phyloP scores from a whole-genome alignment of 2,797 vertebrate genomes.

The Pipistrellus nathusii region DNA sequence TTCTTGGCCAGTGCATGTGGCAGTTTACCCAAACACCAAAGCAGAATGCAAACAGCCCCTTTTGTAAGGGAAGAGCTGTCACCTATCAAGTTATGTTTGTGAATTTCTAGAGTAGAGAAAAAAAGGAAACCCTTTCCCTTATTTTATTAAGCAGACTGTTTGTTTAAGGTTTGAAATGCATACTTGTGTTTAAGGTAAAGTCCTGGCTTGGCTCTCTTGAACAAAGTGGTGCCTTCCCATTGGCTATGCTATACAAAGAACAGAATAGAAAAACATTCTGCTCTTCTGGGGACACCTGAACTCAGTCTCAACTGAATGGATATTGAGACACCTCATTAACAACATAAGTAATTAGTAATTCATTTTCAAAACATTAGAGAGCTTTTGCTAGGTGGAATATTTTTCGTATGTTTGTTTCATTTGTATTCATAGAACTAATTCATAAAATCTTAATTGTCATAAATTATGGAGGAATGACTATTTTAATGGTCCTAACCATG shows the following conservation, averaged over 20 bases:
- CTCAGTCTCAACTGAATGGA: neutral
- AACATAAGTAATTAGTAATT: neutral
- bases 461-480: neutral
- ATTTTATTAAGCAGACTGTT: constrained; percentile 86
- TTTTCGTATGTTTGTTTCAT: neutral
- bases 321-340: neutral
- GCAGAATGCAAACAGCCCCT: constrained; percentile 88
- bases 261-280: constrained; percentile 47
- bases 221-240: constrained; percentile 69
- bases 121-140: constrained; percentile 82
- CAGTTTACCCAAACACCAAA: constrained; percentile 89
- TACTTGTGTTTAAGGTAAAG: constrained; percentile 82
- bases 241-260: constrained; percentile 70
- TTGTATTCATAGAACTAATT: neutral
- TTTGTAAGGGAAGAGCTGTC: constrained; percentile 87
- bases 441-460: neutral
- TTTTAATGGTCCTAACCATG: neutral
- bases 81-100: constrained; percentile 88
- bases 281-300: constrained; percentile 28
- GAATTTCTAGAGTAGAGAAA: constrained; percentile 86
- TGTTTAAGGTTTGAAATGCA: constrained; percentile 87
- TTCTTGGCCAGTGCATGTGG: constrained; percentile 86
- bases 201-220: constrained; percentile 66
- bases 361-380: neutral
- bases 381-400: neutral